Evolutionary conservation across 1,140 invertebrate genomes (phyloP).

Genomic region (Drosophila ogumai): DNA sequence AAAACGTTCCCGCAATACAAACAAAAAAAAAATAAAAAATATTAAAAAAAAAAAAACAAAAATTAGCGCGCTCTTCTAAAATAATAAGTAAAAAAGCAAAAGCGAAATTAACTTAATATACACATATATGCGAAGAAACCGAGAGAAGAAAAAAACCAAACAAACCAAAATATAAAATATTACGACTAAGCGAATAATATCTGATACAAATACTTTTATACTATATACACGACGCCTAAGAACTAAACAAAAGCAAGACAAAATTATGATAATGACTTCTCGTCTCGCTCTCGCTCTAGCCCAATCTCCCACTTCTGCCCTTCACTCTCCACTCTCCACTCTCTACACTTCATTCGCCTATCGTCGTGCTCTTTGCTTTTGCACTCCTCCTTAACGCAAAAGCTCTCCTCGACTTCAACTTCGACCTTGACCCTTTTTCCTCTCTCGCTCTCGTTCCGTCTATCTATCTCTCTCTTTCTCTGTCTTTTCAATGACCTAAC

Average conservation of each 20-base stretch:
- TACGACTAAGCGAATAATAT: constrained; percentile 53
- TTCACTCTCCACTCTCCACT: constrained; percentile 4
- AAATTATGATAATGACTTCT: constrained; percentile 26
- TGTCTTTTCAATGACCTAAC: constrained; percentile 47
- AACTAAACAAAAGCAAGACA: constrained; percentile 46
- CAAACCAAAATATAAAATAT: constrained; percentile 43
- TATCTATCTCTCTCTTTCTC: constrained; percentile 49
- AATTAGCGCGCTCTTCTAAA: constrained; percentile 71
- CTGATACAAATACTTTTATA: constrained; percentile 65
- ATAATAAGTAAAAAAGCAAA: constrained; percentile 31
- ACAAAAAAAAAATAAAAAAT: constrained; percentile 4
- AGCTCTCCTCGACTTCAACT: constrained; percentile 39
- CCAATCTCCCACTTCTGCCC: constrained; percentile 8
- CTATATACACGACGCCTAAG: constrained; percentile 59
- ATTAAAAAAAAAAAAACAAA: constrained; percentile 14
- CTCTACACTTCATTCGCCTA: constrained; percentile 19
- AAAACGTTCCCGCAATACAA: no score
- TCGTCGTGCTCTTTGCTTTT: constrained; percentile 28
- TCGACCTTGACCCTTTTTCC: constrained; percentile 36
- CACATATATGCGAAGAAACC: constrained; percentile 59
- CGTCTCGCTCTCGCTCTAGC: constrained; percentile 15
- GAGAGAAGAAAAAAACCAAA: constrained; percentile 28
- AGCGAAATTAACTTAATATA: constrained; percentile 48
- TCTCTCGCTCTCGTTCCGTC: constrained; percentile 45
- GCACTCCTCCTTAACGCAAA: constrained; percentile 28